phyloP scores from a whole-genome alignment of 2,113 vertebrate species.

The Rhombomys opimus region DNA sequence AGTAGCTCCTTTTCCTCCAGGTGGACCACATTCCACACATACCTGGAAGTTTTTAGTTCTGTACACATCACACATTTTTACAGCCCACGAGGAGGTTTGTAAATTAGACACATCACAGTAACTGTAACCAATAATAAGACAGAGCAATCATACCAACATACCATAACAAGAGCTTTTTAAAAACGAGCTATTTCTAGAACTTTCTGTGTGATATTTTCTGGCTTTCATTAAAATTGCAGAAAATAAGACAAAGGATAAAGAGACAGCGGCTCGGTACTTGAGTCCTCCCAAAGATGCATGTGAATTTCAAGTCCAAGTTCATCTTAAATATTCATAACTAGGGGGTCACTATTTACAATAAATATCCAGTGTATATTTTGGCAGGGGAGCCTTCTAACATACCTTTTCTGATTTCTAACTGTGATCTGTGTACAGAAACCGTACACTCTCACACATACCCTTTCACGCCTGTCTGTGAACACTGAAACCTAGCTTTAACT shows the following conservation, averaged over 20 bases:
- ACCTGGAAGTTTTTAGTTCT: neutral
- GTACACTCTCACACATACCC: neutral
- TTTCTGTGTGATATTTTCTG: neutral
- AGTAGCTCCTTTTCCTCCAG: neutral
- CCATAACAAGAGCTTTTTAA: neutral
- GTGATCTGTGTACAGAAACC: neutral
- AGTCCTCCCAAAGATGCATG: neutral
- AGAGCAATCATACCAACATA: neutral
- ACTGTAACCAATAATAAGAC: neutral
- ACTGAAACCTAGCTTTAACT: neutral
- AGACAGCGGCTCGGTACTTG: rapidly evolving
- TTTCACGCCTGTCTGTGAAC: neutral
- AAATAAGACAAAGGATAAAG: neutral
- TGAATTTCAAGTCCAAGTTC: conserved; percentile 27
- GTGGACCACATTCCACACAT: rapidly evolving
- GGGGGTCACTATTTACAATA: neutral
- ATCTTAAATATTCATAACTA: neutral
- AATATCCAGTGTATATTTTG: neutral
- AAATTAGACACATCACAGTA: neutral
- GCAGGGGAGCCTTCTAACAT: neutral
- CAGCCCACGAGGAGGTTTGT: neutral
- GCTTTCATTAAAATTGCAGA: neutral
- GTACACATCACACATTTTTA: neutral
- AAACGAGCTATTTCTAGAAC: neutral
- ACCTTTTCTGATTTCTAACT: neutral